A percentile compares a stretch with the other conserved stretches of the same genome.
Conservation (phyloP, 35 echinoderm and acorn worm genomes). For the Strongylocentrotus purpuratus region DNA sequence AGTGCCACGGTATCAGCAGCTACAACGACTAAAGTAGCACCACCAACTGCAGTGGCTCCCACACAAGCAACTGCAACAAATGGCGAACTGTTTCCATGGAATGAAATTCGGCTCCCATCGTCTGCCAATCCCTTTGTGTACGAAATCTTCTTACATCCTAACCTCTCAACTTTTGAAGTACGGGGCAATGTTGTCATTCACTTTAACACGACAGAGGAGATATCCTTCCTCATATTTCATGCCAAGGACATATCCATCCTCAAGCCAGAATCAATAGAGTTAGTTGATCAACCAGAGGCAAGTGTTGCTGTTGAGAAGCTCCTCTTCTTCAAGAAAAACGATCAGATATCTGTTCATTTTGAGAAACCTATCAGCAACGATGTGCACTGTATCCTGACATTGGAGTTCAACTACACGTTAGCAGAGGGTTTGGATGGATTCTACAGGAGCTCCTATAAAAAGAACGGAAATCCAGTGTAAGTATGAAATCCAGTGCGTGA, state of each 20-base stretch:
- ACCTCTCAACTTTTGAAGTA: constrained; percentile 58
- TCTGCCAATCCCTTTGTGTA: constrained; percentile 63
- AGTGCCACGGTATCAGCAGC: not conserved
- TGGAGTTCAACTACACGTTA: constrained; percentile 66
- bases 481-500: not conserved
- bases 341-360: constrained; percentile 61
- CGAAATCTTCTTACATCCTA: constrained; percentile 73
- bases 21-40: not conserved
- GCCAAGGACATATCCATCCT: constrained; percentile 63
- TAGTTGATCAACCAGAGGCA: not conserved
- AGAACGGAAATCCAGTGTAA: constrained; percentile 62
- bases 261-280: not conserved
- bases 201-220: not conserved
- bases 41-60: constrained; percentile 11
- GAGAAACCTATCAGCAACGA: constrained; percentile 36
- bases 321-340: constrained; percentile 36
- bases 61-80: constrained; percentile 46
- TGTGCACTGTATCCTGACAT: constrained; percentile 18
- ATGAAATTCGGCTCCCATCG: constrained; percentile 71
- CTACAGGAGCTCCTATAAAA: constrained; percentile 78
- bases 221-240: constrained; percentile 74
- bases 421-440: constrained; percentile 65
- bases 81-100: constrained; percentile 63
- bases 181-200: constrained; percentile 59
- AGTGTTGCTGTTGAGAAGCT: constrained; percentile 29